Evolutionary conservation across 1,140 invertebrate genomes (phyloP).

Genomic region (Pseudobourletiella spinata): DNA sequence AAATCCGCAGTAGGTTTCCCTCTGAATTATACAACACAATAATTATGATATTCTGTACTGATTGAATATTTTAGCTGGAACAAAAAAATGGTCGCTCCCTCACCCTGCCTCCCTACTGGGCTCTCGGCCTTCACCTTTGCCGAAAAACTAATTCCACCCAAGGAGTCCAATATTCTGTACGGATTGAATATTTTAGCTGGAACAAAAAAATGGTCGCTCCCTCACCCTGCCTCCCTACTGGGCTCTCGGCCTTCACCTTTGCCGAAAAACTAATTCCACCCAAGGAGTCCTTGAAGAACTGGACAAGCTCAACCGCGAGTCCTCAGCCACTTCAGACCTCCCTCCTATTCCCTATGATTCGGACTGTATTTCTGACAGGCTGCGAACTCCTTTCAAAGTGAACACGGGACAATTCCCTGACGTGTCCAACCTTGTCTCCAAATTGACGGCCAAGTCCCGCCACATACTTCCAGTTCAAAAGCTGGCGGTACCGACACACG

Average conservation of each 20-base stretch:
- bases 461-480: slow-evolving; percentile 13
- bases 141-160: no score
- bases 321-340: neutral
- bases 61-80: no score
- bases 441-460: no score
- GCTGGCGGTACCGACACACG: neutral
- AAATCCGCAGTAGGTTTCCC: no score
- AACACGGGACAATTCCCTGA: slow-evolving; percentile 8
- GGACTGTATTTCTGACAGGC: slow-evolving; percentile 28
- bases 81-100: neutral
- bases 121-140: slow-evolving; percentile 31
- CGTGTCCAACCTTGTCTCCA: no score
- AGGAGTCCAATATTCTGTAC: no score
- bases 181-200: no score
- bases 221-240: slow-evolving; percentile 24
- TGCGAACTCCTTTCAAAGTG: slow-evolving; percentile 18
- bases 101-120: slow-evolving; percentile 27
- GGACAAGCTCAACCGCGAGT: neutral
- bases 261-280: neutral
- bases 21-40: no score
- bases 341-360: slow-evolving; percentile 29
- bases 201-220: neutral
- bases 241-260: slow-evolving; percentile 31
- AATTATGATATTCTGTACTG: no score
- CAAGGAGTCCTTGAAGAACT: slow-evolving; percentile 5